These are phyloP conservation scores for Carterocephalus palaemon DNA, from an alignment of 2,888 invertebrate genomes.

Conservation along the genomic window DNA sequence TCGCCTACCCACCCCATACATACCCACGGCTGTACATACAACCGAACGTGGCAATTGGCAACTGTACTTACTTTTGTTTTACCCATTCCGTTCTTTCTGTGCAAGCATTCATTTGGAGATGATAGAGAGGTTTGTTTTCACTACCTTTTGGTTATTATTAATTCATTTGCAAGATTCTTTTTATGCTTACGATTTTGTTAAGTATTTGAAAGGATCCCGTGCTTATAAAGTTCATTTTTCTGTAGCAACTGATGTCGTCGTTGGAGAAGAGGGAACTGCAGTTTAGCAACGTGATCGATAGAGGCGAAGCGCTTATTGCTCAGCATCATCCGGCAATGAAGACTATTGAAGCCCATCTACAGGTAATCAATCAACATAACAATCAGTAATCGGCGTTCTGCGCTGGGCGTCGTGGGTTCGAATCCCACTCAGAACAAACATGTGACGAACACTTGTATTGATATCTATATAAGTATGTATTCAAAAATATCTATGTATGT, in stretches of 20 bases:
- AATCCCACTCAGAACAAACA: too few species aligned
- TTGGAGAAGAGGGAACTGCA: conserved; percentile 97
- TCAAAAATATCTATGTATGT: too few species aligned
- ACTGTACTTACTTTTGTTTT: conserved; percentile 12
- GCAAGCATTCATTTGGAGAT: conserved; percentile 80
- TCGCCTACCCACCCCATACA: conserved; percentile 1
- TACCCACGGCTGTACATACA: conserved; percentile 21
- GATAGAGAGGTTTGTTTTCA: conserved; percentile 78
- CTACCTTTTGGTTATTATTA: conserved; percentile 36
- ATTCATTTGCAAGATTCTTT: conserved; percentile 37
- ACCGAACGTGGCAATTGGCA: conserved; percentile 10
- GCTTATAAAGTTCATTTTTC: conserved; percentile 35
- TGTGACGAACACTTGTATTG: too few species aligned
- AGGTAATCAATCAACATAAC: too few species aligned
- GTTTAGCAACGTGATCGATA: conserved; percentile 96
- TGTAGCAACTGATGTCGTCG: conserved; percentile 95
- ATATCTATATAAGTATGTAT: too few species aligned
- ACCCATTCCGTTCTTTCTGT: conserved; percentile 47
- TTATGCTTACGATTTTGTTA: conserved; percentile 33
- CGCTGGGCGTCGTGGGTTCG: too few species aligned
- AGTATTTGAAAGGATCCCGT: not conserved
- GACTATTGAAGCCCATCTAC: conserved; percentile 91
- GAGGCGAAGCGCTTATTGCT: conserved; percentile 94
- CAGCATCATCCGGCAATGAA: conserved; percentile 98
- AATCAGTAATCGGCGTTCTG: too few species aligned